Conservation (phyloP, 2,888 invertebrate genomes). For the Pardosa pseudoannulata region DNA sequence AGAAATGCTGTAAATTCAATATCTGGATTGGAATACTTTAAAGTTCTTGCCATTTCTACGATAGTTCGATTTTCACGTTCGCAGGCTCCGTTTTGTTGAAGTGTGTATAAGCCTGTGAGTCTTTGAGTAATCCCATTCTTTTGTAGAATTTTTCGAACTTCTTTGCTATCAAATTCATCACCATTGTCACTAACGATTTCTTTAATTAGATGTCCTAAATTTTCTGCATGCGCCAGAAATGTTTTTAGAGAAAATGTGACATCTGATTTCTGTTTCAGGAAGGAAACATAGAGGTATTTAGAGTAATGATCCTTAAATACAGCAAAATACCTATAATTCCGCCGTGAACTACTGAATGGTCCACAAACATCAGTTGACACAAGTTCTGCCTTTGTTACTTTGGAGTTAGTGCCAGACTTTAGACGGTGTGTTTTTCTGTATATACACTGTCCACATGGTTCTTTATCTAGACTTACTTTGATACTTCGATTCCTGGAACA, state of each 20-base stretch:
- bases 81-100: constrained; percentile 70
- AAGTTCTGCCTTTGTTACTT: neutral
- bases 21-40: constrained; percentile 24
- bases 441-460: neutral
- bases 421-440: neutral
- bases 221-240: constrained; percentile 7
- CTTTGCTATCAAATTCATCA: constrained; percentile 52
- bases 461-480: neutral
- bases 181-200: constrained; percentile 53
- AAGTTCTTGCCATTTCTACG: constrained; percentile 58
- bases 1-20: neutral
- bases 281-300: neutral
- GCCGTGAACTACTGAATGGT: neutral
- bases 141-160: constrained; percentile 28
- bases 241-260: neutral
- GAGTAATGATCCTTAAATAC: neutral
- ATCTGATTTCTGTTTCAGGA: neutral
- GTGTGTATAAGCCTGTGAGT: constrained; percentile 64
- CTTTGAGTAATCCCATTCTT: constrained; percentile 56
- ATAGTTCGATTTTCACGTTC: constrained; percentile 60
- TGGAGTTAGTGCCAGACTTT: neutral
- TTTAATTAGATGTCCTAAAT: constrained; percentile 30
- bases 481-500: neutral
- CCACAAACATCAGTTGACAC: neutral
- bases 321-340: neutral